Evolutionary conservation across 2,113 vertebrate species (phyloP).

Genomic region (Calidris pygmaea): DNA sequence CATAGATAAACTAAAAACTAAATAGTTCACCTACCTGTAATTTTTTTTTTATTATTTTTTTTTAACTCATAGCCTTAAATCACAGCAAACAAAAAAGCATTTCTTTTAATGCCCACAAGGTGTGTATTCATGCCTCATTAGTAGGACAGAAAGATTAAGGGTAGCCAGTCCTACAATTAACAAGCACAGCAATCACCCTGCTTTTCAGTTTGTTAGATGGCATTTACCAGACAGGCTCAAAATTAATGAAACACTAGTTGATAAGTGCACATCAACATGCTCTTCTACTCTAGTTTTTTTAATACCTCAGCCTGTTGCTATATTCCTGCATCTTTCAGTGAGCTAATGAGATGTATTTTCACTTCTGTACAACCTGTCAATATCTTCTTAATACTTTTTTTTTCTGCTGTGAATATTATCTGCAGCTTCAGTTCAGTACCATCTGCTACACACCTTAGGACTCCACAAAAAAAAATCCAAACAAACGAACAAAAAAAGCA

Average conservation of each 20-base stretch:
- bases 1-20: neutral
- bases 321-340: neutral
- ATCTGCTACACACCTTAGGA: constrained; percentile 65
- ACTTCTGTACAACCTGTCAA: constrained; percentile 30
- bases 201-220: neutral
- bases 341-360: constrained; percentile 22
- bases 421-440: constrained; percentile 20
- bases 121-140: neutral
- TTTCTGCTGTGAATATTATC: constrained; percentile 22
- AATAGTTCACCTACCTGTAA: neutral
- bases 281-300: neutral
- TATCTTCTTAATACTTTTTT: neutral
- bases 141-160: neutral
- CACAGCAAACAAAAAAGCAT: neutral
- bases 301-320: neutral
- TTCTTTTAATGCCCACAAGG: neutral
- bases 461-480: neutral
- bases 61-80: neutral
- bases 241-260: constrained; percentile 36
- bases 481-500: neutral
- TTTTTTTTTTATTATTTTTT: neutral
- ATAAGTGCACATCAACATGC: neutral
- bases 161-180: neutral
- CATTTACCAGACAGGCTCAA: neutral
- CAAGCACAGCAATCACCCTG: neutral